A percentile compares a stretch with the other conserved stretches of the same genome.
phyloP scores from a whole-genome alignment of 2,888 invertebrate genomes.

The Rapana venosa region DNA sequence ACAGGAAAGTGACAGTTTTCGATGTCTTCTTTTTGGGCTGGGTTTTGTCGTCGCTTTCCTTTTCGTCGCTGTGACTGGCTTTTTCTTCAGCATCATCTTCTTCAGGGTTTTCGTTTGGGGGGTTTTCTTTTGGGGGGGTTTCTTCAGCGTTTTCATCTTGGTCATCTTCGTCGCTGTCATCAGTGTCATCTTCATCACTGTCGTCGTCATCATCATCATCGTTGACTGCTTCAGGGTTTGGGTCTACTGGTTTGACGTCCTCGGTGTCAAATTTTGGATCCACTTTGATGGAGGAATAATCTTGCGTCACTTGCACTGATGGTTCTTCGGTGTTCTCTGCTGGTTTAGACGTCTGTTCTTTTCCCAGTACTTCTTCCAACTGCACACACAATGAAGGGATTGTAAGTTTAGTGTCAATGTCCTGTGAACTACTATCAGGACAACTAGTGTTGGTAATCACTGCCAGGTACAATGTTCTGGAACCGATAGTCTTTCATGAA shows the following conservation, averaged over 20 bases:
- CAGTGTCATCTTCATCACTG: not conserved
- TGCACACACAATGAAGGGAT: not conserved
- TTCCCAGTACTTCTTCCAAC: slow-evolving; percentile 3
- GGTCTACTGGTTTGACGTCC: not conserved
- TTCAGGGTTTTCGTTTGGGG: slow-evolving; percentile 22
- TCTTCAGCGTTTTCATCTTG: slow-evolving; percentile 8
- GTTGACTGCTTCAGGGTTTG: not conserved
- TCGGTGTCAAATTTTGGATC: not conserved
- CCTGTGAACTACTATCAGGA: not conserved
- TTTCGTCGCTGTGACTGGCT: not conserved
- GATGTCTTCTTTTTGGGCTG: not conserved
- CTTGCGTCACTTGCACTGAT: slow-evolving; percentile 8
- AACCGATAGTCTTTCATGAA: too few relatives aligned
- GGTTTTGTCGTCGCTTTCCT: not conserved
- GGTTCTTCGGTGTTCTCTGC: not conserved
- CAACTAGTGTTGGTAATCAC: not conserved
- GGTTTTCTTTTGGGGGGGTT: slow-evolving; percentile 49
- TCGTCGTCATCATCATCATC: not conserved
- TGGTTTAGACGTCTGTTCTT: not conserved
- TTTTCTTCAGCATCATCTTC: slow-evolving; percentile 16
- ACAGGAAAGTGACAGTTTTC: slow-evolving; percentile 2
- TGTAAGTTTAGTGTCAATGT: not conserved
- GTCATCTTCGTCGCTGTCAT: slow-evolving; percentile 31
- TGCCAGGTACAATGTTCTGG: not conserved
- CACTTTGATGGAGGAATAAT: slow-evolving; percentile 12